Percentiles rank a stretch among this genome's conserved stretches.
phyloP scores from a whole-genome alignment of 2,797 vertebrate species.

The Siniperca scherzeri region DNA sequence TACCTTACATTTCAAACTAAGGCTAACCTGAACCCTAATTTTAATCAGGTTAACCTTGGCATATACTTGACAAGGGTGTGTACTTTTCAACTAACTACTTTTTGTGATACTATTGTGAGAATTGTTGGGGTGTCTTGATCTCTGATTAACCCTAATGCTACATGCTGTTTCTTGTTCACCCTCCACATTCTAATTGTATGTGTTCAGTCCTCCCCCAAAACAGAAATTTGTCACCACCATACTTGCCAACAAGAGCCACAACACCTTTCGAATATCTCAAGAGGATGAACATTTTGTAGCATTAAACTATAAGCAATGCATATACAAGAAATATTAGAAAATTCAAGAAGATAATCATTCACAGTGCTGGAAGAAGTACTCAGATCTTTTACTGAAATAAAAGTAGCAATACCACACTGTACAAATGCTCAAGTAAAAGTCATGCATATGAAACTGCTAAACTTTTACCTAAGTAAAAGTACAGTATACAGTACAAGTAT shows the following conservation, averaged over 20 bases:
- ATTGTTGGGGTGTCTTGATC: not conserved
- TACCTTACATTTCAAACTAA: not conserved
- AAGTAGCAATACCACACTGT: too few species aligned
- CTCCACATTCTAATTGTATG: not conserved
- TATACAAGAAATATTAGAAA: too few species aligned
- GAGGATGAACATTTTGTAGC: too few species aligned
- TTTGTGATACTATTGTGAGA: too few species aligned
- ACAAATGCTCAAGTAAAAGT: too few species aligned
- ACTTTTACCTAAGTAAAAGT: too few species aligned
- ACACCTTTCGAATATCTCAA: too few species aligned
- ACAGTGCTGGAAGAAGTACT: too few species aligned
- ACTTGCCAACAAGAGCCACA: not conserved
- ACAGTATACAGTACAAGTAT: not conserved
- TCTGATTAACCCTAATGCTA: not conserved
- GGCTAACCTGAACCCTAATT: not conserved
- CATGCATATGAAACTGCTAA: too few species aligned
- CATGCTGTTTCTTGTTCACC: not conserved
- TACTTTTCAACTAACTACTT: not conserved
- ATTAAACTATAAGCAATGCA: too few species aligned
- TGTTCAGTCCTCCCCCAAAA: not conserved
- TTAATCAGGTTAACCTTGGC: not conserved
- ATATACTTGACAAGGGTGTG: not conserved
- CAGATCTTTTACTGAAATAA: too few species aligned
- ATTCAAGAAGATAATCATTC: too few species aligned
- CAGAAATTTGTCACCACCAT: not conserved